Conservation (phyloP, 2,797 vertebrate genomes). For the Scolopax bukidnonensis region DNA sequence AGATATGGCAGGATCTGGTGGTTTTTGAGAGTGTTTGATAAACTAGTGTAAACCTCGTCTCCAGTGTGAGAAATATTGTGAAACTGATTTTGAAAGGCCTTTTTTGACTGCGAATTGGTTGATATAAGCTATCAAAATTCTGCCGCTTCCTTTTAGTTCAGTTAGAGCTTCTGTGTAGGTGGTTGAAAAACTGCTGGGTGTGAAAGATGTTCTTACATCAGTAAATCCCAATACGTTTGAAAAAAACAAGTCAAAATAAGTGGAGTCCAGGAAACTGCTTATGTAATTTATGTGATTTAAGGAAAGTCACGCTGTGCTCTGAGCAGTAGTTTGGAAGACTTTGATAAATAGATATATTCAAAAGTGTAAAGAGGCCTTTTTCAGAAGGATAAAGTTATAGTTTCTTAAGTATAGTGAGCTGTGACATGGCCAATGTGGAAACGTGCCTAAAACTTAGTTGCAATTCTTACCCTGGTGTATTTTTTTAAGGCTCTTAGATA, state of each 20-base stretch:
- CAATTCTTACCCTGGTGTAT: not conserved
- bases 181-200: not conserved
- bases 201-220: not conserved
- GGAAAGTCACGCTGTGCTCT: not conserved
- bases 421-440: not conserved
- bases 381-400: not conserved
- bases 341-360: too few species aligned
- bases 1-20: not conserved
- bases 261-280: not conserved
- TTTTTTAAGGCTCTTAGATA: not conserved
- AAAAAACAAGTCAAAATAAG: not conserved
- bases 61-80: not conserved
- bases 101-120: conserved; percentile 27
- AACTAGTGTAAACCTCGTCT: not conserved
- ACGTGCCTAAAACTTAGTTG: not conserved
- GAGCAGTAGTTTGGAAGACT: not conserved
- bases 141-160: not conserved
- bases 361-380: not conserved
- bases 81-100: not conserved
- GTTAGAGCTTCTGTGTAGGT: not conserved
- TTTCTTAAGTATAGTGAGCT: not conserved
- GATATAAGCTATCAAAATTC: not conserved
- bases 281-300: not conserved
- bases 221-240: not conserved
- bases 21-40: not conserved